Evolutionary conservation across 2,113 vertebrate species (phyloP).

Genomic region (Emydocephalus ijimae): DNA sequence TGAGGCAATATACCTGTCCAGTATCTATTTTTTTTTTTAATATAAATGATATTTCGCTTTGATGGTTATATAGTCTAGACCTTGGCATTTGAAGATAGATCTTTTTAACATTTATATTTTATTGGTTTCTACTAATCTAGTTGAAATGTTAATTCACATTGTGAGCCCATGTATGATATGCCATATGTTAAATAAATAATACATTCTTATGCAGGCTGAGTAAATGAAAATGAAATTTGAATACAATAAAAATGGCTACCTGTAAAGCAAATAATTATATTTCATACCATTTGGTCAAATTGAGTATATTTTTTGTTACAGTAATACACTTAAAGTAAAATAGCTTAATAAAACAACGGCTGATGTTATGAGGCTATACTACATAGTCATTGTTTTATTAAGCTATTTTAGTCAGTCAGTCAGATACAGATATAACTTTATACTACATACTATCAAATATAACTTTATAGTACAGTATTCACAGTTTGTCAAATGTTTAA

Average conservation of each 20-base stretch:
- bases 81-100: background rate
- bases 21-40: too few species aligned
- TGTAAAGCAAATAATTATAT: background rate
- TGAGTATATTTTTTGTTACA: background rate
- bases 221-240: background rate
- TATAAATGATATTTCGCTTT: background rate
- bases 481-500: background rate
- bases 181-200: background rate
- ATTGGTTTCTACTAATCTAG: background rate
- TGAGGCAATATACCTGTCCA: background rate
- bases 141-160: background rate
- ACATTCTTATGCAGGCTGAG: background rate
- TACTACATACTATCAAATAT: background rate
- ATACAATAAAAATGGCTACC: background rate
- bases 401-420: background rate
- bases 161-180: background rate
- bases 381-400: background rate
- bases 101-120: background rate
- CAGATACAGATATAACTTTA: background rate
- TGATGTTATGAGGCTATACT: background rate
- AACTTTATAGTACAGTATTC: background rate
- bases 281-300: background rate
- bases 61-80: background rate
- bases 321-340: too few species aligned
- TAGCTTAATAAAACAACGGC: background rate